A percentile compares a stretch with the other conserved stretches of the same genome.
phyloP scores from a whole-genome alignment of 2,888 invertebrate species.

The Oscheius sp. region DNA sequence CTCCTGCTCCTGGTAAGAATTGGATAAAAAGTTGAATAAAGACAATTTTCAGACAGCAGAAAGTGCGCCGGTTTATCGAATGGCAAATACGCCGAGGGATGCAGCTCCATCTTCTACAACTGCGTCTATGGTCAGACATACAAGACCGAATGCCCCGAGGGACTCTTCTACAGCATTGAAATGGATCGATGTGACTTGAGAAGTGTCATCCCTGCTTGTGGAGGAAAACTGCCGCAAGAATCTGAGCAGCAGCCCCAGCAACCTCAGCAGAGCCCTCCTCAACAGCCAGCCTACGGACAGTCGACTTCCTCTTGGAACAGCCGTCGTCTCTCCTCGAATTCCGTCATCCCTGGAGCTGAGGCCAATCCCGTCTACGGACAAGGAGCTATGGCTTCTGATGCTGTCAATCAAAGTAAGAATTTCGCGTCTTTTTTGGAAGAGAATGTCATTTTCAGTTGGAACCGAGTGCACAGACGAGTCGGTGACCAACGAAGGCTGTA shows the following conservation, averaged over 20 bases:
- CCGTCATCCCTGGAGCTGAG: neutral
- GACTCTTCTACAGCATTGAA: constrained; percentile 51
- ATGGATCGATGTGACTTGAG: constrained; percentile 50
- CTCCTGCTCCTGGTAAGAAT: neutral
- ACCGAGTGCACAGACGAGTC: constrained; percentile 18
- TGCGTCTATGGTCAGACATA: constrained; percentile 41
- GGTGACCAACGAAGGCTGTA: constrained; percentile 3
- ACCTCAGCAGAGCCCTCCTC: too few relatives aligned
- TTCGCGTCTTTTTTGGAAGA: neutral
- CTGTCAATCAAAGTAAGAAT: neutral
- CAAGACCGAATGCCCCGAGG: constrained; percentile 41
- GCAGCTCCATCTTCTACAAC: constrained; percentile 39
- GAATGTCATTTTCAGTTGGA: constrained; percentile 15
- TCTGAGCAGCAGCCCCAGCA: constrained; percentile 7
- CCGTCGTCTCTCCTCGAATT: neutral
- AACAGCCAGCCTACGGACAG: neutral
- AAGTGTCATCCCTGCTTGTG: constrained; percentile 49
- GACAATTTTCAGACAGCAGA: neutral
- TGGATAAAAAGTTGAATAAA: neutral
- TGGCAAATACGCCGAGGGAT: constrained; percentile 47
- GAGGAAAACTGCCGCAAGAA: constrained; percentile 40
- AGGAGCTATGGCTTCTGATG: too few relatives aligned
- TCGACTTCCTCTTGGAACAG: neutral
- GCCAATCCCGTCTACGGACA: too few relatives aligned
- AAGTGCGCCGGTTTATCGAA: constrained; percentile 44